Evolutionary conservation across 2,113 vertebrate species (phyloP), one percentile per base, ranked within the genome.

Genomic region (Macquaria ambigua): DNA sequence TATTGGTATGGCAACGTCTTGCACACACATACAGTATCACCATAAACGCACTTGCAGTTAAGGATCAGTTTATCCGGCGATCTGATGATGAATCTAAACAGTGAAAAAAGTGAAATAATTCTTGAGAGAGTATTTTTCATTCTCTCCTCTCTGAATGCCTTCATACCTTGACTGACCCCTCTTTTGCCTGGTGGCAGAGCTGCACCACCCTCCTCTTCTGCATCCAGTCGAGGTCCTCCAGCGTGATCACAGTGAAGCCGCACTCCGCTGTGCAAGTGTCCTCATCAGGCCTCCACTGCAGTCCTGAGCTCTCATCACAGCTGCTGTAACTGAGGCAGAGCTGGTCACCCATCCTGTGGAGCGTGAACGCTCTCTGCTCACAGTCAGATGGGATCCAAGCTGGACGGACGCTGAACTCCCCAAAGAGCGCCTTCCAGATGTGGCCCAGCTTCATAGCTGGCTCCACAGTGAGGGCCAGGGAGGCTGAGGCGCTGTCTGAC

Each of bases 151-250:
- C 25, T 68, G 61, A 21, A 50, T 11, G 23, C 20, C 15, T 75
- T 69, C 72, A 46, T 94, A 99, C 98, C 97, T 97, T 97, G 75
- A 99, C 86, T 25, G 86, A 80, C 37, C 95, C 93, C 41, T 95
- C 94, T 64, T 94, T 82, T 37, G 61, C 85, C 74, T 94, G 96
- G 80, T 98, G 97, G 88, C 96, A 96, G 82, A 99, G 96, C 93
- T 97, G 96, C 93, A 98, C 90, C 87, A 97, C 93, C 88, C 94
- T 97, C 85, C 98, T 98, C 93, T 97, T 99, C 86, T 98, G 98
- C 78, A 99, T 88, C 98, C 98, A 99, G n/a, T 96, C 97, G 50
- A 99, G 90, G 82, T 97, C 97, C 92, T 98, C 97, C 88, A 99
- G 71, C 23, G 96, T 88, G 74, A 97, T 93, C 81, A 86, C 84